phyloP scores from a whole-genome alignment of 1,140 invertebrate genomes.

The Aphidius ervi region DNA sequence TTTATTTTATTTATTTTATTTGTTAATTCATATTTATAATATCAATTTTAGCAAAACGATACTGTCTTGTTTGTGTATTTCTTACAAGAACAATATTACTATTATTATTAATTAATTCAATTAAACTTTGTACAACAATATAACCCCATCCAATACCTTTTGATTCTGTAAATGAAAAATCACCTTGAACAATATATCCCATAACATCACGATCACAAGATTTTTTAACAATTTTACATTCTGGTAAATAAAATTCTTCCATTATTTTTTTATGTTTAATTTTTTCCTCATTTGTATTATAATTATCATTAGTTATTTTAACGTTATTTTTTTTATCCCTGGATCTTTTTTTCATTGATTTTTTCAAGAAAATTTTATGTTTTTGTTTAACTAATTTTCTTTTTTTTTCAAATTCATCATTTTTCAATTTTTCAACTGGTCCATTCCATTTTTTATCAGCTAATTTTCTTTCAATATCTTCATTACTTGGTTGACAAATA shows the following conservation, averaged over 20 bases:
- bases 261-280: conserved; percentile 61
- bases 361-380: conserved; percentile 61
- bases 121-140: conserved; percentile 57
- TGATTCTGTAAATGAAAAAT: conserved; percentile 66
- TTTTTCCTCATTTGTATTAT: conserved; percentile 25
- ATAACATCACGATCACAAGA: conserved; percentile 64
- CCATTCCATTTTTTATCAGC: conserved; percentile 46
- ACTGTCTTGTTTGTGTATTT: conserved; percentile 52
- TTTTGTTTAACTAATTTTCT: conserved; percentile 55
- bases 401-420: conserved; percentile 57
- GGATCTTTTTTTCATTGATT: conserved; percentile 55
- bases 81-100: conserved; percentile 48
- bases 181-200: conserved; percentile 68
- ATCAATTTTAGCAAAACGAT: conserved; percentile 49
- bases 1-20: too few relatives aligned
- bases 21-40: conserved; percentile 28
- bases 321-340: conserved; percentile 50
- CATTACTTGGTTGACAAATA: conserved; percentile 61
- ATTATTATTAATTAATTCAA: conserved; percentile 45
- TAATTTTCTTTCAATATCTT: conserved; percentile 53
- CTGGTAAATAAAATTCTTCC: conserved; percentile 66
- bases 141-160: conserved; percentile 66
- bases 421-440: conserved; percentile 56
- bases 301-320: not conserved
- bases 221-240: conserved; percentile 56